Base-by-base conservation (phyloP, 2,113 vertebrate genomes). In the Prunella fulvescens region DNA sequence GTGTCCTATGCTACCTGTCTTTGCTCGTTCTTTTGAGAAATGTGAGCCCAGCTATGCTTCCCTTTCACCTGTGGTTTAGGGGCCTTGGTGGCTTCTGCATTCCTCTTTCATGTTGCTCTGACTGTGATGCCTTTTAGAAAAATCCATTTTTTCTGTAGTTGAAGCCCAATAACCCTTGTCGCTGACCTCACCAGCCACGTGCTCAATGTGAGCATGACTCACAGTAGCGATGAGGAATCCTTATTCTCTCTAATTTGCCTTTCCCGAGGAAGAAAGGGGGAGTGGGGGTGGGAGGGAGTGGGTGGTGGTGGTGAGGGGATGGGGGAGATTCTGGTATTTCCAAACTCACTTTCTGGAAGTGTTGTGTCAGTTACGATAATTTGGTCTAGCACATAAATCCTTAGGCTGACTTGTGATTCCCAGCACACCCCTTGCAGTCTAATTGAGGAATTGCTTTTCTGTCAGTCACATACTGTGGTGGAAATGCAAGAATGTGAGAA, bases 321-420 rank as follows among this genome's bases (percentile, higher is more conserved):
- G 53, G 72, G 40, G 93, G 66, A 73, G 60, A 95, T 95, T 92
- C 92, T 95, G 72, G 22, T 92, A 97, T 87, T 96, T 93, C 95
- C 81, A 92, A 93, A 91, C 65, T 91, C 48, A 40, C 35, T 97
- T 96, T 82, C 96, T 97, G 96, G 93, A 96, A 97, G 54, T 67
- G 11, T 67, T 84, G 76, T 96, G 95, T 92, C 86, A 96, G 84
- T 92, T 95, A 85, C 18, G 5, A 81, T 93, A 92, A 96, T 77
- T 17, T 83, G 54, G 53, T 83, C 80, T 72, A 94, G 76, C 81
- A 74, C 92, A 88, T 70, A 82, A 95, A 96, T 90, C 66, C 66
- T 94, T 94, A 61, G 70, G 69, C 76, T 72, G 81, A 50, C 37
- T 83, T 73, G 61, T 0, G 31, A 91, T 97, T 97, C 91, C 95